Conservation (phyloP, 53 echinoderm and acorn worm genomes). For the Apostichopus leukothele region DNA sequence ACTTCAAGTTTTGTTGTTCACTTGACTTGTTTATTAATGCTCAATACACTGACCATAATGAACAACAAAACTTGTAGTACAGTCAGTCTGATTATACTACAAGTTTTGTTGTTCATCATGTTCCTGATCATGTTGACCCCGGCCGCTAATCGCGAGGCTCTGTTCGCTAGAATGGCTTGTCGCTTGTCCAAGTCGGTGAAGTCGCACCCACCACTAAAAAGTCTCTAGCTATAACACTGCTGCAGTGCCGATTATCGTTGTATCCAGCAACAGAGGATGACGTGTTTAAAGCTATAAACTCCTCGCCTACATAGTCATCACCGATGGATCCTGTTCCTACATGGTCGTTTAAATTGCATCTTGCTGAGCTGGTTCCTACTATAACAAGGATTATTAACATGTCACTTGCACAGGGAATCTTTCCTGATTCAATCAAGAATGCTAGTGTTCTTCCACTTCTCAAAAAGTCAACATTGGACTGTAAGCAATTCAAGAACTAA, state of each 20-base stretch:
- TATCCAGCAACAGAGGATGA: slow-evolving; percentile 29
- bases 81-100: too few relatives aligned
- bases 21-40: too few relatives aligned
- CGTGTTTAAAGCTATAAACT: neutral
- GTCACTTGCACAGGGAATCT: neutral
- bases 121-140: too few relatives aligned
- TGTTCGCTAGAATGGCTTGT: too few relatives aligned
- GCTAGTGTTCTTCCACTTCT: neutral
- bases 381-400: slow-evolving; percentile 16
- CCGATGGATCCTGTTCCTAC: neutral
- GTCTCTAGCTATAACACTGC: too few relatives aligned
- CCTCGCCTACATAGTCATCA: neutral
- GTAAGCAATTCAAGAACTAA: slow-evolving; percentile 9
- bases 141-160: too few relatives aligned
- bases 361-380: neutral
- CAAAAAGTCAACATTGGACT: neutral
- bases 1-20: too few relatives aligned
- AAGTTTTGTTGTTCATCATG: too few relatives aligned
- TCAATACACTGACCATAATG: too few relatives aligned
- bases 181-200: too few relatives aligned
- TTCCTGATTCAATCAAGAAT: neutral
- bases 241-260: neutral
- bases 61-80: too few relatives aligned
- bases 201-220: too few relatives aligned
- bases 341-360: neutral